These are phyloP conservation scores for Bothrops jararaca DNA, from an alignment of 2,113 vertebrate species.

Conservation along the genomic window DNA sequence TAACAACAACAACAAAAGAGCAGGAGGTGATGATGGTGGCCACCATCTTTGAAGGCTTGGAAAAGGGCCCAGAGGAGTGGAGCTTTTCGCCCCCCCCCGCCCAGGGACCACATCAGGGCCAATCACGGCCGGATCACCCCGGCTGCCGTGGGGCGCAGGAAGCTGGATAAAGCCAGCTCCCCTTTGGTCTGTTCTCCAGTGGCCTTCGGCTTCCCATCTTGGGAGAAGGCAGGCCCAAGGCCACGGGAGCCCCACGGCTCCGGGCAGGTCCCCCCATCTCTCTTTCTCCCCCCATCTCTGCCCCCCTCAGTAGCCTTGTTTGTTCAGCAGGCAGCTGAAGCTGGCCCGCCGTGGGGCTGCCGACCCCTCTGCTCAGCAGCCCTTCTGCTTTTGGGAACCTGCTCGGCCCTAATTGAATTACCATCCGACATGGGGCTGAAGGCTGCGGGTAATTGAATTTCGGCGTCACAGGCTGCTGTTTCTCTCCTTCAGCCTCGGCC, in stretches of 20 bases:
- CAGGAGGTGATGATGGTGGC: not conserved
- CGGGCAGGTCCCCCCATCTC: not conserved
- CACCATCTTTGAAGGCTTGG: not conserved
- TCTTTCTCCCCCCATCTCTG: no score
- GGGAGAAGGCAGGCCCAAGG: not conserved
- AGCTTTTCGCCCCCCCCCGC: no score
- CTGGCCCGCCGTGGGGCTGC: not conserved
- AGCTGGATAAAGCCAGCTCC: not conserved
- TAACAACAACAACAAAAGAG: no score
- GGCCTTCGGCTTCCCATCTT: not conserved
- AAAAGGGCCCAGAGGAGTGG: not conserved
- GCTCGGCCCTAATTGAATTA: slow-evolving; percentile 50
- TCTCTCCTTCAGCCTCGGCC: slow-evolving; percentile 35
- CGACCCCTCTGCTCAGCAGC: not conserved
- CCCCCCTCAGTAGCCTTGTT: not conserved
- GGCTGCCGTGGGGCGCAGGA: not conserved
- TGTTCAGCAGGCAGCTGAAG: slow-evolving; percentile 18
- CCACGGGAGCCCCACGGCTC: no score
- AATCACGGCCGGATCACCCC: not conserved
- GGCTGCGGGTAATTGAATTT: slow-evolving; percentile 59
- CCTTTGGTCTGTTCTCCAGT: not conserved
- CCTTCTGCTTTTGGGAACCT: slow-evolving; percentile 20
- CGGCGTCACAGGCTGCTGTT: slow-evolving; percentile 53
- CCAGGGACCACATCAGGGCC: no score
- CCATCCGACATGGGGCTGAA: slow-evolving; percentile 45